Conservation (phyloP, 2,888 invertebrate genomes). For the Agonopterix subpropinquella region DNA sequence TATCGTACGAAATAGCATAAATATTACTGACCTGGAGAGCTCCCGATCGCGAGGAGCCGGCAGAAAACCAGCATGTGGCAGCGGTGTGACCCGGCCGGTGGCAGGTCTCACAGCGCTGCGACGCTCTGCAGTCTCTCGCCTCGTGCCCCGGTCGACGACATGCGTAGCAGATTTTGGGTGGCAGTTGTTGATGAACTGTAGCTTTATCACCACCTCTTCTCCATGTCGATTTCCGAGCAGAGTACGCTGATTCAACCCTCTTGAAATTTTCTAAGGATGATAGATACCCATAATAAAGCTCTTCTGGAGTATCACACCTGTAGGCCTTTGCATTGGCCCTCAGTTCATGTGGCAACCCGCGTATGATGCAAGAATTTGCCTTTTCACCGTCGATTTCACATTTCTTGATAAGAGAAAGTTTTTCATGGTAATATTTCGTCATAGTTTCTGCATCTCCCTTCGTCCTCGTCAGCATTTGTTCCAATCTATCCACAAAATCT, state of each 20-base stretch:
- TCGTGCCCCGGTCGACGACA: slow-evolving; percentile 14
- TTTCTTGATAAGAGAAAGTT: slow-evolving; percentile 20
- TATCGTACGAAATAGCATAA: too few species aligned
- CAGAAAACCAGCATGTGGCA: slow-evolving; percentile 10
- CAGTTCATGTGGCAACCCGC: slow-evolving; percentile 15
- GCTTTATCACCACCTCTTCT: background rate
- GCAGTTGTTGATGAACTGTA: background rate
- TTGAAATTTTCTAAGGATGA: slow-evolving; percentile 17
- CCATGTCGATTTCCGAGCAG: background rate
- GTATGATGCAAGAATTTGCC: slow-evolving; percentile 17
- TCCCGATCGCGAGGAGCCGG: background rate
- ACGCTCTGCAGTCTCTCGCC: slow-evolving; percentile 8
- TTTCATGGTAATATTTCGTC: slow-evolving; percentile 27
- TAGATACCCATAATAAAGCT: slow-evolving; percentile 17
- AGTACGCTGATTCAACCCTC: background rate
- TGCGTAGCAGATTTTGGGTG: slow-evolving; percentile 11
- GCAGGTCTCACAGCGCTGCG: slow-evolving; percentile 10
- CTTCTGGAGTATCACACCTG: slow-evolving; percentile 14
- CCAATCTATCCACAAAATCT: slow-evolving; percentile 23
- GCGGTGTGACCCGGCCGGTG: slow-evolving; percentile 12
- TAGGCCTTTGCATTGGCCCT: slow-evolving; percentile 20
- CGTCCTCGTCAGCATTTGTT: slow-evolving; percentile 20
- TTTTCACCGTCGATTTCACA: slow-evolving; percentile 14
- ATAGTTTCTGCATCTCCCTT: slow-evolving; percentile 22
- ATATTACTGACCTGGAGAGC: too few species aligned